Evolutionary conservation across 2,113 vertebrate genomes (phyloP).

Genomic region (Zapornia atra): DNA sequence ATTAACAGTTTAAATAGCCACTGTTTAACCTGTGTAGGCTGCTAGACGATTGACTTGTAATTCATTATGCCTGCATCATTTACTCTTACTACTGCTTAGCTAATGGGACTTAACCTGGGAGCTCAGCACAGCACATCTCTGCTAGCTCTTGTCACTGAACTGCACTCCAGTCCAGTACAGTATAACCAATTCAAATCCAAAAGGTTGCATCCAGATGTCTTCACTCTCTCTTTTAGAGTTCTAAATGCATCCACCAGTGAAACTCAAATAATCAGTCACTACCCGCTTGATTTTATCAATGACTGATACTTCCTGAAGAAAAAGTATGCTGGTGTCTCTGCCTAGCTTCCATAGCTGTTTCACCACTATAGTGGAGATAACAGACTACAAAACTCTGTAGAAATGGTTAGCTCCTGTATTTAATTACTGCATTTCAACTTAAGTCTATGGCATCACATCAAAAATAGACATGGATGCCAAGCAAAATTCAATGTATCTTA

Average conservation of each 20-base stretch:
- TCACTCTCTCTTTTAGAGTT: neutral
- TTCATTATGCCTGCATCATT: neutral
- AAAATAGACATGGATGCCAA: neutral
- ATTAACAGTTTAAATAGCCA: neutral
- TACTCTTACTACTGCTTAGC: neutral
- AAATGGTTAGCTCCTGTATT: neutral
- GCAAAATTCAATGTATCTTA: neutral
- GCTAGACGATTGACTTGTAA: neutral
- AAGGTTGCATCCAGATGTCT: neutral
- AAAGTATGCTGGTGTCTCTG: neutral
- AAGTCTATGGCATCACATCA: neutral
- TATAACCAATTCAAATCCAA: neutral
- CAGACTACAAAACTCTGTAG: neutral
- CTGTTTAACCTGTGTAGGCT: neutral
- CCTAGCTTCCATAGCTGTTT: neutral
- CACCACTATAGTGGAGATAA: neutral
- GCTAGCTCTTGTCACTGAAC: neutral
- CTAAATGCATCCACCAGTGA: accelerated
- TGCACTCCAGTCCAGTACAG: accelerated
- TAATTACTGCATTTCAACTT: neutral
- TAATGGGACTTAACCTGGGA: accelerated
- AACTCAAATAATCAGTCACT: neutral
- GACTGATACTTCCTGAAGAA: neutral
- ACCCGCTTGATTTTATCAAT: neutral
- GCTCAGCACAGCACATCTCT: neutral